Percentiles rank a stretch among this genome's conserved stretches.
Conservation (phyloP, 2,113 vertebrate genomes). For the Procavia capensis region DNA sequence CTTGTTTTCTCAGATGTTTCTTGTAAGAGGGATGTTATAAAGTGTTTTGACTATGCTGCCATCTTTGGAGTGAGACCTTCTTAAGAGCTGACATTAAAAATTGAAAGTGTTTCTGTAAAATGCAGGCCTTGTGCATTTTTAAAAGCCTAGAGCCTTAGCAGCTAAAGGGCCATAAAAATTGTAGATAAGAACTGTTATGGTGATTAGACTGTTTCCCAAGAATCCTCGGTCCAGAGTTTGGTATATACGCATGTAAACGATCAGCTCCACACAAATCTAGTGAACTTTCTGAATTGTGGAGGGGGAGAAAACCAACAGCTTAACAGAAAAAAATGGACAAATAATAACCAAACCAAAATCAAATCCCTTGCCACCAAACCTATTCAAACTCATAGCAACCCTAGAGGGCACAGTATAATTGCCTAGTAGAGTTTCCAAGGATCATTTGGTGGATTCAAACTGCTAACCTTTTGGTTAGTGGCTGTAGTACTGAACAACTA, state of each 20-base stretch:
- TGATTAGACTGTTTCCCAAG: constrained; percentile 7
- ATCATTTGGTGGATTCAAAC: no score
- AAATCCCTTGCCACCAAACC: no score
- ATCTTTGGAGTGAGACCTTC: neutral
- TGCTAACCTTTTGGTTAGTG: no score
- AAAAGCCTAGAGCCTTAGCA: constrained; percentile 29
- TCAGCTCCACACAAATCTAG: neutral
- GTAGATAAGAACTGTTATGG: constrained; percentile 16
- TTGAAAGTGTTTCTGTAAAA: constrained; percentile 48
- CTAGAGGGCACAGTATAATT: no score
- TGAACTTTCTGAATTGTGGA: neutral
- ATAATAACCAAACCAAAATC: neutral
- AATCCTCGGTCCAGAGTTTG: neutral
- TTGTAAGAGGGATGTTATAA: no score
- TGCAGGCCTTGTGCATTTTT: constrained; percentile 52
- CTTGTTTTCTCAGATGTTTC: no score
- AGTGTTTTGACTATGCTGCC: no score
- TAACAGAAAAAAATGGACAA: neutral
- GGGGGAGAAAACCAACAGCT: neutral
- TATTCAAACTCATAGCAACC: no score
- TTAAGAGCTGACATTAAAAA: constrained; percentile 36
- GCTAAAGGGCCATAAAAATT: constrained; percentile 64
- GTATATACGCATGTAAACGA: neutral
- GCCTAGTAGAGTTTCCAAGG: no score
- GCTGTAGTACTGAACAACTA: no score